Conservation (phyloP, 2,797 vertebrate genomes). For the Helostoma temminkii region DNA sequence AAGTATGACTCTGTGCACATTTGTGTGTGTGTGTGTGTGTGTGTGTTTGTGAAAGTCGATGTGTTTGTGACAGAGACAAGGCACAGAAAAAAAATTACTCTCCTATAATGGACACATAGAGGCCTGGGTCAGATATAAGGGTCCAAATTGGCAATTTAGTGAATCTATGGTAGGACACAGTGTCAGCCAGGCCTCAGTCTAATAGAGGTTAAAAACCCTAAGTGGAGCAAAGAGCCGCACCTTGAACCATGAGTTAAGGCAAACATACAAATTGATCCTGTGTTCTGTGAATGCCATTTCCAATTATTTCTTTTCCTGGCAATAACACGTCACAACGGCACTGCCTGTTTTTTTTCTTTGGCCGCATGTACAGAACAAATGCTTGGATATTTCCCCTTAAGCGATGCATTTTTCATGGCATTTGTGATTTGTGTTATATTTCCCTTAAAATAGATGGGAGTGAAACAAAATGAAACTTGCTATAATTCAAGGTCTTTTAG, state of each 20-base stretch:
- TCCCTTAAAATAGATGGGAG: constrained; percentile 71
- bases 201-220: constrained; percentile 76
- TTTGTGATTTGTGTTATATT: constrained; percentile 71
- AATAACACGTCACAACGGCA: constrained; percentile 36
- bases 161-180: constrained; percentile 55
- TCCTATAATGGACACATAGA: constrained; percentile 68
- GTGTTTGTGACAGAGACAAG: constrained; percentile 51
- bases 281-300: constrained; percentile 45
- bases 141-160: constrained; percentile 83
- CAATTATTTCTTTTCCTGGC: constrained; percentile 64
- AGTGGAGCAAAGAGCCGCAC: constrained; percentile 55
- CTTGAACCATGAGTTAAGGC: constrained; percentile 49
- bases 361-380: constrained; percentile 59
- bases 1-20: neutral
- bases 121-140: constrained; percentile 65
- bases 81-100: constrained; percentile 68
- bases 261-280: constrained; percentile 71
- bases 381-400: constrained; percentile 51
- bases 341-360: neutral
- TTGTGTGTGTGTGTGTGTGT: neutral
- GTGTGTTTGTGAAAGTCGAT: constrained; percentile 11
- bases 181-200: constrained; percentile 66
- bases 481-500: constrained; percentile 85
- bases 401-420: constrained; percentile 58
- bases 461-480: constrained; percentile 80